Percentiles rank a stretch among this genome's conserved stretches.
Evolutionary conservation across 2,888 invertebrate genomes (phyloP).

Genomic region (Nomada goodeniana): DNA sequence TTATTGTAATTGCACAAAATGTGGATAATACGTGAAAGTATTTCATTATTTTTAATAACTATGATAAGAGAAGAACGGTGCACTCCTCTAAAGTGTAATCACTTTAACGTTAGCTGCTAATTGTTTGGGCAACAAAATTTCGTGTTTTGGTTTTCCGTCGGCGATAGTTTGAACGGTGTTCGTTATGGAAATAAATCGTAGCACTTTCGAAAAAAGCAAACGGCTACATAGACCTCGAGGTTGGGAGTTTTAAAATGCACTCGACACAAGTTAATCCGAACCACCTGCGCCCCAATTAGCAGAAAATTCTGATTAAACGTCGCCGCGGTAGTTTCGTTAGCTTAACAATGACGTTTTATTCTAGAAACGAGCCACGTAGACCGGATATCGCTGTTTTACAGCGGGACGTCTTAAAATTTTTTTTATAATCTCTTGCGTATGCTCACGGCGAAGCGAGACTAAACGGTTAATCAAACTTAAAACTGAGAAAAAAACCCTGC

Average conservation of each 20-base stretch:
- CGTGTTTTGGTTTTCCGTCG: not conserved
- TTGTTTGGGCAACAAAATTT: not conserved
- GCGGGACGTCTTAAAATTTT: not conserved
- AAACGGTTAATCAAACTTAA: too few species aligned
- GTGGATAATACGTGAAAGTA: too few species aligned
- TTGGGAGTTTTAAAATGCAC: slow-evolving; percentile 21
- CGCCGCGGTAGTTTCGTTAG: not conserved
- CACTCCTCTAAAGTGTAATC: too few species aligned
- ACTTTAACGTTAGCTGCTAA: too few species aligned
- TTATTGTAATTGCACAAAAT: too few species aligned
- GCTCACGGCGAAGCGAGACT: too few species aligned
- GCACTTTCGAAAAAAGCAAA: not conserved
- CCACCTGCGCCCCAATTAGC: slow-evolving; percentile 34
- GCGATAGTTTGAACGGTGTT: not conserved
- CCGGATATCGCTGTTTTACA: not conserved
- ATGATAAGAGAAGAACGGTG: too few species aligned
- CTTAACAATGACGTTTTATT: slow-evolving; percentile 6
- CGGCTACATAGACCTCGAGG: too few species aligned
- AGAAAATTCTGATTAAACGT: slow-evolving; percentile 27
- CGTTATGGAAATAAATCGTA: slow-evolving; percentile 5
- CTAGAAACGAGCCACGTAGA: not conserved
- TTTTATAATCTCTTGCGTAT: too few species aligned
- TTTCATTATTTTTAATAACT: too few species aligned
- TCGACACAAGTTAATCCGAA: slow-evolving; percentile 21
- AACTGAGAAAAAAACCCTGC: too few species aligned